Base-by-base conservation (phyloP, 2,797 vertebrate species). In the Arremon brunneinucha region DNA sequence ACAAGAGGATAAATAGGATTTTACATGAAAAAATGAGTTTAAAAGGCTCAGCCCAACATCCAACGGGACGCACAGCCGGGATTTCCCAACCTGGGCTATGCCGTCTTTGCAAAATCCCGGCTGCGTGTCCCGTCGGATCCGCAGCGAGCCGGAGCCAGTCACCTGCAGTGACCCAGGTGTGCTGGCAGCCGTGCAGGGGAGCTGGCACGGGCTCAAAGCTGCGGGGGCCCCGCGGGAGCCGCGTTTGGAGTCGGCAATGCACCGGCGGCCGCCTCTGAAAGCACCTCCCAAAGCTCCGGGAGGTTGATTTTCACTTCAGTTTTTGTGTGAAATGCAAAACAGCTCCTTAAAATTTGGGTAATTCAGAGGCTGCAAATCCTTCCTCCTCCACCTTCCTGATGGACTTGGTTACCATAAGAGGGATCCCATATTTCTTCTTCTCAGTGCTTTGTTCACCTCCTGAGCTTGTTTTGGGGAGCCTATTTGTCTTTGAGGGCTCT, bases 51-150 rank as follows among this genome's bases (percentile, higher is more conserved):
- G 56, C 44, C 49, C 50, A 57, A 57, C 35, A 68, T 47, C 55
- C 0, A 2, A 68, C 0, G 1, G 59, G 46, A 56, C 1, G 7
- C 55, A 18, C 9, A 22, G 76, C 8, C 0, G 0, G 69, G 63
- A 64, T 71, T 60, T 37, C 71, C 63, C 52, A 67, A 79, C 30
- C 53, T n/a, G 44, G 12, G 26, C 72, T 12, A 2, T 2, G 52
- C 28, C 0, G 0, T 26, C 69, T 80, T 50, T 47, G 39, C 83
- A 52, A 44, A 83, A 77, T 13, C 50, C 21, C 0, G 3, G 23
- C 64, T 15, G 70, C 7, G 5, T n/a, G 55, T 78, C 70, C 70
- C 6, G 1, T 27, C 2, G 3, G 67, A 87, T 32, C 20, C 2
- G 1, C 83, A 41, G 74, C 3, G 2, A 81, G 79, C 62, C 0